Evolutionary conservation across 2,797 vertebrate species (phyloP).

Genomic region (Cossypha caffra): DNA sequence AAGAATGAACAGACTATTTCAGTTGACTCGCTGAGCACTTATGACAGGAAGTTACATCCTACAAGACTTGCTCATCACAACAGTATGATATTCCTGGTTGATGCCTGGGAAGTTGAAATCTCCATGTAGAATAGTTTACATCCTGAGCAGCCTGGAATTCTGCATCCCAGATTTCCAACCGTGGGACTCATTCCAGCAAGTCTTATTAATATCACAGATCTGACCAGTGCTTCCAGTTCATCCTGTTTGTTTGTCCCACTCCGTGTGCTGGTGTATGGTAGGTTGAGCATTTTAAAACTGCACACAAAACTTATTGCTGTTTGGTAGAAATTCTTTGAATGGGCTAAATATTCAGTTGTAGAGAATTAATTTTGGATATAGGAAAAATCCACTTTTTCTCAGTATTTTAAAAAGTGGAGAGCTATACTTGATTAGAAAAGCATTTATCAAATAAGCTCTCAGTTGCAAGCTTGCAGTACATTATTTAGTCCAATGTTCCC

Average conservation of each 20-base stretch:
- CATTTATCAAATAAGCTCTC: neutral
- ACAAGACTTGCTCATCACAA: neutral
- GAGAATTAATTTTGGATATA: neutral
- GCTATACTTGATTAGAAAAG: neutral
- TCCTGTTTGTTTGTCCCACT: neutral
- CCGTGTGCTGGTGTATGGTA: fast-evolving
- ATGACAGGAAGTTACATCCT: neutral
- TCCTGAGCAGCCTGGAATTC: neutral
- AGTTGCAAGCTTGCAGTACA: neutral
- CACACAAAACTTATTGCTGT: neutral
- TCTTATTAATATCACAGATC: neutral
- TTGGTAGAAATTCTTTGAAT: neutral
- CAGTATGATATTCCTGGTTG: neutral
- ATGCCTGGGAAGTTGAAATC: neutral
- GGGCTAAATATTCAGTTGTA: neutral
- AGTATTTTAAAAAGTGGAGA: neutral
- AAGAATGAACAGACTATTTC: neutral
- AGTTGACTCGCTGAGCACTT: neutral
- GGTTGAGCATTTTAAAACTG: neutral
- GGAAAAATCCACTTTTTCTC: neutral
- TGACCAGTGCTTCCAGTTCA: neutral
- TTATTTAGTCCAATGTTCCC: neutral
- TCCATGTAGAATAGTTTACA: neutral
- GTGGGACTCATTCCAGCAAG: fast-evolving
- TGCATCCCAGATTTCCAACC: fast-evolving